Percentiles rank a stretch among this genome's conserved stretches.
Conservation (phyloP, 1,140 invertebrate species). For the Drosophila erecta region DNA sequence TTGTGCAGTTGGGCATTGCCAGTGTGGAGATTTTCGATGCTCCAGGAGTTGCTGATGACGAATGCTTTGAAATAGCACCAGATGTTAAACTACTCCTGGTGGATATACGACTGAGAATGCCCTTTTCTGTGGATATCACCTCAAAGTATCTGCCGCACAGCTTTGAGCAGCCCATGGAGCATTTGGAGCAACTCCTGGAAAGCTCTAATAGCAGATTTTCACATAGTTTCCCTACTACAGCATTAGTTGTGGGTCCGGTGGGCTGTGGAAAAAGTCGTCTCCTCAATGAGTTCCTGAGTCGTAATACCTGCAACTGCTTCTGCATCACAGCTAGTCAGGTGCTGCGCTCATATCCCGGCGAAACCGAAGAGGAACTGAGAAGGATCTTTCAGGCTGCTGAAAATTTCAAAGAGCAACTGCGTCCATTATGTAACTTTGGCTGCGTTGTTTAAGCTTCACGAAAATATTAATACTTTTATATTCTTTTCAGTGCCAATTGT, state of each 20-base stretch:
- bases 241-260: constrained; percentile 60
- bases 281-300: constrained; percentile 46
- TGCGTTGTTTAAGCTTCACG: too few species aligned
- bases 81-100: constrained; percentile 26
- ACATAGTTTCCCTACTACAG: constrained; percentile 47
- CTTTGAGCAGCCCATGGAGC: constrained; percentile 42
- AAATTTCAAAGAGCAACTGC: constrained; percentile 53
- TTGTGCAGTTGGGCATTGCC: constrained; percentile 53
- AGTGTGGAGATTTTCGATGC: constrained; percentile 44
- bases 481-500: constrained; percentile 52
- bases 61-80: constrained; percentile 46
- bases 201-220: background rate
- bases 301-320: constrained; percentile 62
- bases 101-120: constrained; percentile 43
- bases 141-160: constrained; percentile 24
- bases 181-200: constrained; percentile 55
- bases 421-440: constrained; percentile 31
- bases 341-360: constrained; percentile 83
- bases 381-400: constrained; percentile 83
- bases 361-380: constrained; percentile 83
- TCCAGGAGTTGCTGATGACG: constrained; percentile 4
- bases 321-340: constrained; percentile 60
- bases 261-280: constrained; percentile 71
- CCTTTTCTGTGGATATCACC: constrained; percentile 5
- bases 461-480: background rate